A percentile compares a stretch with the other conserved stretches of the same genome.
phyloP scores from a whole-genome alignment of 2,113 vertebrate species.

The Genyomyrus donnyi region DNA sequence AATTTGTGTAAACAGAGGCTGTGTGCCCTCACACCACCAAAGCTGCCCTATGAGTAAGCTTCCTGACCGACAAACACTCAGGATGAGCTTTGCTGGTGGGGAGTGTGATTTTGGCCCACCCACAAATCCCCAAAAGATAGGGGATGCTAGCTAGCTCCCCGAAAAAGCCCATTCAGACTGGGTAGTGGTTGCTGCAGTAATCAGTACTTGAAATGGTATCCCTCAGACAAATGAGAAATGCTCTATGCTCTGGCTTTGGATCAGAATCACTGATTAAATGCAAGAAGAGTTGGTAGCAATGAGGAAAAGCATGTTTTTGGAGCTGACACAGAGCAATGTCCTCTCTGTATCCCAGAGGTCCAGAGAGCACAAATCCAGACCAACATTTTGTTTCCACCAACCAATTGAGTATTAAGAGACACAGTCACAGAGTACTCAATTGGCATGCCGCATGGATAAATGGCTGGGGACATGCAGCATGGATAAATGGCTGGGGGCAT shows the following conservation, averaged over 20 bases:
- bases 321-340: neutral
- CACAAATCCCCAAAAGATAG: neutral
- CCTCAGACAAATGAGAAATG: conserved; percentile 11
- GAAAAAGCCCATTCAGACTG: conserved; percentile 12
- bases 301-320: neutral
- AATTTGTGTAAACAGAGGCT: neutral
- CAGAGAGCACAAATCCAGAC: neutral
- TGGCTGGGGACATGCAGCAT: too few species aligned
- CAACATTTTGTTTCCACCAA: neutral
- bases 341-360: neutral
- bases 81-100: neutral
- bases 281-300: neutral
- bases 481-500: too few species aligned
- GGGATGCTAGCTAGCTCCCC: neutral
- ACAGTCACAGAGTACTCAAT: too few species aligned
- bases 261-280: neutral
- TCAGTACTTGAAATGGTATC: conserved; percentile 19
- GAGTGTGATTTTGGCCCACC: conserved; percentile 5
- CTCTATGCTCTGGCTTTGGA: neutral
- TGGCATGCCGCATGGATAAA: too few species aligned
- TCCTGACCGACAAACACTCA: neutral
- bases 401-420: too few species aligned
- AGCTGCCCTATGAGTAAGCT: neutral
- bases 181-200: conserved; percentile 12
- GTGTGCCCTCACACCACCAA: neutral